Percentiles rank a stretch among this genome's conserved stretches.
Evolutionary conservation across 1,140 invertebrate genomes (phyloP).

Genomic region (Choristoneura fumiferana): DNA sequence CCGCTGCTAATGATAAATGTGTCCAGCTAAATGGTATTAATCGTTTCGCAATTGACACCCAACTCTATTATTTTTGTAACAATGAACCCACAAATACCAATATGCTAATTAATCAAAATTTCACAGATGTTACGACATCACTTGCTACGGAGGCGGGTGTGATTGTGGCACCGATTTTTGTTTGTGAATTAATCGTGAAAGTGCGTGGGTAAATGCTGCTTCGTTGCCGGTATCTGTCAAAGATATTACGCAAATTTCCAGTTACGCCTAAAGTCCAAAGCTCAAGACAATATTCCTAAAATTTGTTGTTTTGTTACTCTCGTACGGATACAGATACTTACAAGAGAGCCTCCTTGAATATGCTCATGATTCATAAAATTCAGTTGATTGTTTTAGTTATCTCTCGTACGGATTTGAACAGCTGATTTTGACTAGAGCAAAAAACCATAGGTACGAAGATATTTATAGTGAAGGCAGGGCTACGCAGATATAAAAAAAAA

Average conservation of each 20-base stretch:
- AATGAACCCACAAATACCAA: slow-evolving; percentile 33
- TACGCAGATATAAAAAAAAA: no score
- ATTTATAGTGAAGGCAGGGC: no score
- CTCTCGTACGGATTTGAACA: no score
- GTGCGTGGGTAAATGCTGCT: slow-evolving; percentile 33
- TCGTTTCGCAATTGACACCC: slow-evolving; percentile 10
- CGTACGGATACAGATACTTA: no score
- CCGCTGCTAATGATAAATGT: slow-evolving; percentile 10
- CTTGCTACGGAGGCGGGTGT: slow-evolving; percentile 6
- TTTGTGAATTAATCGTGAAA: slow-evolving; percentile 34
- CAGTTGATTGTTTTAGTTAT: no score
- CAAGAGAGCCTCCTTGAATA: no score
- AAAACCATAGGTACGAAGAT: no score
- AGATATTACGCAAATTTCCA: slow-evolving; percentile 32
- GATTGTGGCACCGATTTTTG: slow-evolving; percentile 20
- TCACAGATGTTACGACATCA: slow-evolving; percentile 28
- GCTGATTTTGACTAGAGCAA: no score
- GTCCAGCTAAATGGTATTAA: slow-evolving; percentile 10
- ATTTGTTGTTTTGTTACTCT: neutral
- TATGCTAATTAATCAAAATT: slow-evolving; percentile 44
- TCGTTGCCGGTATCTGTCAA: slow-evolving; percentile 13
- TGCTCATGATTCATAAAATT: no score
- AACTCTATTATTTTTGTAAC: slow-evolving; percentile 23
- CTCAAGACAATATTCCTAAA: neutral
- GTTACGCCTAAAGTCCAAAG: neutral